A percentile compares a stretch with the other conserved stretches of the same genome.
Evolutionary conservation across 1,140 invertebrate genomes (phyloP).

Genomic region (Venturia canescens): DNA sequence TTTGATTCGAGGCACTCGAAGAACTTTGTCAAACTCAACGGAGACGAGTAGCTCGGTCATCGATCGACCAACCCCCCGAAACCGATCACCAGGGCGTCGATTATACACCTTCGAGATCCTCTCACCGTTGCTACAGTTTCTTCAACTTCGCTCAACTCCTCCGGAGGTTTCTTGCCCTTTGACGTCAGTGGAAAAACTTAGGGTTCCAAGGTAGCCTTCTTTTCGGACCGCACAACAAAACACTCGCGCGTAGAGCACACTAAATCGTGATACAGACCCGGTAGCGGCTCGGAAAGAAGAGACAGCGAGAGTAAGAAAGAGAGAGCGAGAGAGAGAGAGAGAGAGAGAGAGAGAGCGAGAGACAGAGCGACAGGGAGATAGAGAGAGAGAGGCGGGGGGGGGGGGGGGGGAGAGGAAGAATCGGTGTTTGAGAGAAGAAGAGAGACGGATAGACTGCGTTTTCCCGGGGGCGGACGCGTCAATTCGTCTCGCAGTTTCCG

Average conservation of each 20-base stretch:
- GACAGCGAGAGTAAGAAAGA: background rate
- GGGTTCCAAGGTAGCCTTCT: background rate
- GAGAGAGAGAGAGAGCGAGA: background rate
- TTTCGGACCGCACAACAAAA: background rate
- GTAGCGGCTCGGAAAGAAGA: slow-evolving; percentile 2
- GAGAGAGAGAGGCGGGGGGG: background rate
- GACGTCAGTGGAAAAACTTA: slow-evolving; percentile 9
- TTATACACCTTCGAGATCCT: too few species aligned
- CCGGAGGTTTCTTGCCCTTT: background rate
- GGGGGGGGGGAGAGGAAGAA: too few species aligned
- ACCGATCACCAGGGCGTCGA: too few species aligned
- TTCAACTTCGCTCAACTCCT: too few species aligned
- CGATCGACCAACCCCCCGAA: too few species aligned
- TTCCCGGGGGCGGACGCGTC: slow-evolving; percentile 25
- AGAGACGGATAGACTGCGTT: background rate
- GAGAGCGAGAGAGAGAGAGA: too few species aligned
- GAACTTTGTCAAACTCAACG: too few species aligned
- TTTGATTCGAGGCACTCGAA: too few species aligned
- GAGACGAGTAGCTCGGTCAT: too few species aligned
- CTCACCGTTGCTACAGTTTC: too few species aligned
- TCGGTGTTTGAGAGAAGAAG: too few species aligned
- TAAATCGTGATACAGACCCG: slow-evolving; percentile 1
- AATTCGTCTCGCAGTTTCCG: slow-evolving; percentile 26
- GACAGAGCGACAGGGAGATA: background rate
- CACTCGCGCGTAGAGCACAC: slow-evolving; percentile 7